Conservation (phyloP, 2,888 invertebrate species). For the Hydriomena furcata region DNA sequence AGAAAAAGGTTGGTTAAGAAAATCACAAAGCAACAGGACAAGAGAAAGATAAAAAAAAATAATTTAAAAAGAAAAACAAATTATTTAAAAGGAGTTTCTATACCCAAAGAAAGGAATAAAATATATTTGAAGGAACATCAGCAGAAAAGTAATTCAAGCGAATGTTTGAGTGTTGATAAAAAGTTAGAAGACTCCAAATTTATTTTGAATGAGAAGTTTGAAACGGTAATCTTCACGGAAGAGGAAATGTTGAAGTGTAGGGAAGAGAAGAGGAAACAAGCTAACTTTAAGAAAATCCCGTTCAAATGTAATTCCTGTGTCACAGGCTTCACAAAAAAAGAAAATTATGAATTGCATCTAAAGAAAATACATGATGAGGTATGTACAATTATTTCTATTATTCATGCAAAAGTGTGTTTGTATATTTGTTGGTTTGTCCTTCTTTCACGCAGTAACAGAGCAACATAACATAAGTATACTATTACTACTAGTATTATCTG, state of each 20-base stretch:
- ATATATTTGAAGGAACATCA: constrained; percentile 7
- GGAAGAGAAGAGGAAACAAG: constrained; percentile 57
- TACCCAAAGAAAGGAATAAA: neutral
- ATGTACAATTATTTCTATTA: too few species aligned
- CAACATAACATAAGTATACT: too few species aligned
- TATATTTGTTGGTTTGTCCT: too few species aligned
- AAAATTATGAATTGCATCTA: constrained; percentile 49
- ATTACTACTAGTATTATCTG: too few species aligned
- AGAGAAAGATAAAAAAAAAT: constrained; percentile 1
- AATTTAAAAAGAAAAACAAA: neutral
- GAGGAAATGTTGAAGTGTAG: constrained; percentile 54
- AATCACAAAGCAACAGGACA: too few species aligned
- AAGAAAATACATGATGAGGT: constrained; percentile 55
- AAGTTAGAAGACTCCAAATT: neutral
- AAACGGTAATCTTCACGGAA: constrained; percentile 46
- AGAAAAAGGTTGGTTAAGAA: neutral
- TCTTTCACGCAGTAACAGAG: too few species aligned
- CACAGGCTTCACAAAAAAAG: constrained; percentile 54
- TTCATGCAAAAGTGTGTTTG: too few species aligned
- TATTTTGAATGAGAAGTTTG: constrained; percentile 42
- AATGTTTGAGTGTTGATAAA: constrained; percentile 17
- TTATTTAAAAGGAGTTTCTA: too few species aligned
- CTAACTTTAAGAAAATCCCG: constrained; percentile 62
- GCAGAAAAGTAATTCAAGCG: constrained; percentile 2
- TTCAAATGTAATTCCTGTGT: constrained; percentile 65